Conservation (phyloP, 1,140 invertebrate genomes). For the Diachasmimorpha longicaudata region DNA sequence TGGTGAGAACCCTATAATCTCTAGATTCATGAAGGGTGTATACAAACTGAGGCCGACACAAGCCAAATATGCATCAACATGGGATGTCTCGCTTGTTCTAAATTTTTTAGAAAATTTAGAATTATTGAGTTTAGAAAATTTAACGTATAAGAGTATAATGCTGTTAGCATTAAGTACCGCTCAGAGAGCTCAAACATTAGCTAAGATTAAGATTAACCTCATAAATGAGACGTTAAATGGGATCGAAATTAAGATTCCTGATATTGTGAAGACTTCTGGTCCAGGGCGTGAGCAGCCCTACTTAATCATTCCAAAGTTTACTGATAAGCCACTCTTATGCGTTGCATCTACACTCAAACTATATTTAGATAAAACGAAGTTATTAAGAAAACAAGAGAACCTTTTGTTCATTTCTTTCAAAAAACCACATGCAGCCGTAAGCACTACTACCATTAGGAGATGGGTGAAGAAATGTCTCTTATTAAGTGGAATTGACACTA, state of each 20-base stretch:
- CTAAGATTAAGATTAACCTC: too few species aligned
- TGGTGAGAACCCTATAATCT: too few species aligned
- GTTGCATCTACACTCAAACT: not conserved
- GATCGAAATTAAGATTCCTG: not conserved
- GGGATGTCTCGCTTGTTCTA: too few species aligned
- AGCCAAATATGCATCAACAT: too few species aligned
- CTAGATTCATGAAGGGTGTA: too few species aligned
- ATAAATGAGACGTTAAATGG: too few species aligned
- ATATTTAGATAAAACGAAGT: not conserved
- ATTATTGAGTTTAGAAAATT: too few species aligned
- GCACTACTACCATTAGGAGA: not conserved
- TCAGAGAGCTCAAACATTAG: too few species aligned
- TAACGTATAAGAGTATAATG: too few species aligned
- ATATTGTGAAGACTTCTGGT: not conserved
- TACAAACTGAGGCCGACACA: too few species aligned
- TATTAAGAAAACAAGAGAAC: too few species aligned
- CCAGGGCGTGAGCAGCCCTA: not conserved
- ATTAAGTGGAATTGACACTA: not conserved
- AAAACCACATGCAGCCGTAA: not conserved
- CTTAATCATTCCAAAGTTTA: not conserved
- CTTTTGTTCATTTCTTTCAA: not conserved
- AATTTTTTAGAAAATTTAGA: too few species aligned
- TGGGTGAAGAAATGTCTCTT: not conserved
- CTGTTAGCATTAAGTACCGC: not conserved
- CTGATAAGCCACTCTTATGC: not conserved